Base-by-base conservation (phyloP, 2,797 vertebrate species). In the Psittacula derbiana region DNA sequence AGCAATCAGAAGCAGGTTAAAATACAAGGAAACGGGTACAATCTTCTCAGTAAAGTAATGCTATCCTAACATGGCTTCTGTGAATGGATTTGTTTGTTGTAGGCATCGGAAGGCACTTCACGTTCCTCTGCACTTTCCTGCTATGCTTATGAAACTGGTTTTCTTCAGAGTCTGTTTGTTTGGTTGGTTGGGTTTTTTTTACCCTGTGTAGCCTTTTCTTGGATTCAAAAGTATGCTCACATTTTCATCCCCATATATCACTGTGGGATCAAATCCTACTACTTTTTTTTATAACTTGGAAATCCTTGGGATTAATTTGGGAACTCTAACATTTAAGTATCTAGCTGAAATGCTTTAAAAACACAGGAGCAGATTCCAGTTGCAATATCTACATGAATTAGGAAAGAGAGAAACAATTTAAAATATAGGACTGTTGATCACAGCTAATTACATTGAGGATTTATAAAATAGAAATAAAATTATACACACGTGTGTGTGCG, bases 1-100 rank as follows among this genome's bases (percentile, higher is more conserved):
- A 73, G 75, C 33, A 86, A 74, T 73, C 71, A 90, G 47, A 64
- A 40, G 12, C 38, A 75, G 53, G 65, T 89, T 90, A 79, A 91
- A 80, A 93, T 80, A 89, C 91, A 92, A 94, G 69, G 72, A 88
- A 95, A 93, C 44, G 11, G 49, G 67, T 65, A 71, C 61, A 74
- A 70, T 57, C 64, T 41, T 90, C 55, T 91, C 50, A 72, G 50
- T 72, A 91, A 64, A 78, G 62, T 66, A 81, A 86, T 62, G 44
- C 33, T 76, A 69, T 55, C 71, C 53, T 86, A 76, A 66, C 24
- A 55, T 19, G 64, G 33, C 55, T 96, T 88, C 53, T n/a, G 6
- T 31, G 41, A 80, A 18, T 9, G 49, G 46, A 70, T 33, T 78
- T 53, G 5, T 47, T 86, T 73, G 49, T 52, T 91, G 31, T 49